phyloP scores from a whole-genome alignment of 1,140 invertebrate species.

The Leptestheria dahalacensis region DNA sequence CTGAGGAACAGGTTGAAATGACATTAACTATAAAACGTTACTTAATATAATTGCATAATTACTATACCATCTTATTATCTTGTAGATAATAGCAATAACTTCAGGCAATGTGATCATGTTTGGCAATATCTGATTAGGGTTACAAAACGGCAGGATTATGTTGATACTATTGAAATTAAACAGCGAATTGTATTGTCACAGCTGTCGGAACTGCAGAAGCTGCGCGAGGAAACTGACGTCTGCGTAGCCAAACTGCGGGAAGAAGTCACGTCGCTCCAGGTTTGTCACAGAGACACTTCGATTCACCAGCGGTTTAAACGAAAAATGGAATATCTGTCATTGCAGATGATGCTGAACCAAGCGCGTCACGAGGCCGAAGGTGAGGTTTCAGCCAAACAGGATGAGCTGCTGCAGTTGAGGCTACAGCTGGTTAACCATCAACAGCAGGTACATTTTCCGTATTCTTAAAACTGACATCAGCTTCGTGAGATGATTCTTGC shows the following conservation, averaged over 20 bases:
- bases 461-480: no score
- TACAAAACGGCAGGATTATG: no score
- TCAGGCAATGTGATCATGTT: no score
- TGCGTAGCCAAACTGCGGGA: conserved; percentile 10
- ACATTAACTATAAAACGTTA: background rate
- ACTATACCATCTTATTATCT: no score
- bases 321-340: conserved; percentile 15
- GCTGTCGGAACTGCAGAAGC: background rate
- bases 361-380: conserved; percentile 22
- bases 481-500: no score
- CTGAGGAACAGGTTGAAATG: background rate
- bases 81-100: no score
- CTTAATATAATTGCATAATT: background rate
- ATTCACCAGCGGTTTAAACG: background rate
- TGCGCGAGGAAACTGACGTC: conserved; percentile 18
- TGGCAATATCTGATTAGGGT: no score
- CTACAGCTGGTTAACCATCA: conserved; percentile 3
- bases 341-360: conserved; percentile 17
- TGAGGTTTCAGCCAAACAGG: conserved; percentile 18
- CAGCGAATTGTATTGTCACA: background rate
- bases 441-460: conserved; percentile 6
- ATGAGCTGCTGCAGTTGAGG: conserved; percentile 9
- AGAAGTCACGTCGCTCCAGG: conserved; percentile 14
- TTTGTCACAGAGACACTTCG: background rate
- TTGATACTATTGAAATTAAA: no score